A percentile compares a stretch with the other conserved stretches of the same genome.
phyloP scores from a whole-genome alignment of 2,888 invertebrate genomes.

The Diarsia brunnea region DNA sequence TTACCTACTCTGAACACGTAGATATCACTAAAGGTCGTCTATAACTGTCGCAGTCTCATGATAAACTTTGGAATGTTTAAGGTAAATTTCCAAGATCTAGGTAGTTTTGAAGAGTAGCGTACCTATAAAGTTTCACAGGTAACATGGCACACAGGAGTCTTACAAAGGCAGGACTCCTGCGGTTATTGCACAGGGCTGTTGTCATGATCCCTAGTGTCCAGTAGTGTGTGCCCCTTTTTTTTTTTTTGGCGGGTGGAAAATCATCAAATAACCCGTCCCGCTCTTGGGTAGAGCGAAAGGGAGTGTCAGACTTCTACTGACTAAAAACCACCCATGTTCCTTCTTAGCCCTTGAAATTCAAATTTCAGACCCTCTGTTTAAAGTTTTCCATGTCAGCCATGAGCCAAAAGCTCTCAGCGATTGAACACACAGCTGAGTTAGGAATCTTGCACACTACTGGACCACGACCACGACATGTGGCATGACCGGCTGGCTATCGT shows the following conservation, averaged over 20 bases:
- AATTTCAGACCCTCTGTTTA: too few species aligned
- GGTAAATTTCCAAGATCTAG: not conserved
- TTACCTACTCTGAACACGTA: not conserved
- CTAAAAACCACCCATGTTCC: too few species aligned
- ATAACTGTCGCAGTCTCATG: not conserved
- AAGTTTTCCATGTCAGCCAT: not conserved
- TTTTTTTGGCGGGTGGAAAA: too few species aligned
- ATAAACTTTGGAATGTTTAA: not conserved
- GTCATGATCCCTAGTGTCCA: not conserved
- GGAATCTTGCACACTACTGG: not conserved
- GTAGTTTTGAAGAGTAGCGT: not conserved
- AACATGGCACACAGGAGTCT: too few species aligned
- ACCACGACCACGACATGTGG: not conserved
- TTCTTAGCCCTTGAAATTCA: too few species aligned
- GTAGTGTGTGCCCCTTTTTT: not conserved
- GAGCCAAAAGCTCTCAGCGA: not conserved
- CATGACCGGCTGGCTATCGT: not conserved
- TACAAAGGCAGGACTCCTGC: not conserved
- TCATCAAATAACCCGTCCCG: too few species aligned
- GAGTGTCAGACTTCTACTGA: too few species aligned
- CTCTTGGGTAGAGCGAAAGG: too few species aligned
- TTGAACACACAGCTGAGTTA: not conserved
- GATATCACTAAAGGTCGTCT: not conserved
- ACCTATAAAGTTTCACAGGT: not conserved
- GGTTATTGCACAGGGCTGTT: not conserved